Conservation (phyloP, 2,888 invertebrate genomes). For the Leptopilina drosophilae region DNA sequence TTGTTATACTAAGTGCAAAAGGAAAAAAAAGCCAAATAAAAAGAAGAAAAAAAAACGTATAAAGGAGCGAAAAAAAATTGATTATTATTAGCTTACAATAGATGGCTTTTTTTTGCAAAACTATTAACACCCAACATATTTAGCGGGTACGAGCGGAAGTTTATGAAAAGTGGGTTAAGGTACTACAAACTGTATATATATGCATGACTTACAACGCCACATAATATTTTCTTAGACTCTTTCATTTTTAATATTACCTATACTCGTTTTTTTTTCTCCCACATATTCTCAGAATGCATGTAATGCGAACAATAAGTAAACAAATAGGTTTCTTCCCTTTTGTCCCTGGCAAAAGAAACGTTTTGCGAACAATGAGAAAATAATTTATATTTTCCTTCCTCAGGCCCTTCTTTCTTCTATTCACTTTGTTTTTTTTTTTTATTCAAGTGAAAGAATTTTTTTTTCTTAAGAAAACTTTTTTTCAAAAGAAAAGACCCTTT, state of each 20-base stretch:
- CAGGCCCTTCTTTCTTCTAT: too few species aligned
- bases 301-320: too few species aligned
- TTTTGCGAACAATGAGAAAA: too few species aligned
- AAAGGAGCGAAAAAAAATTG: not conserved
- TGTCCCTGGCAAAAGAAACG: too few species aligned
- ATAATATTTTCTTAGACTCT: slow-evolving; percentile 13
- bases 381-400: too few species aligned
- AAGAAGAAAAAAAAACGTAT: not conserved
- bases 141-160: slow-evolving; percentile 36
- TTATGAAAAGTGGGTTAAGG: slow-evolving; percentile 45
- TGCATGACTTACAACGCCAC: slow-evolving; percentile 6
- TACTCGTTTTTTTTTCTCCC: not conserved
- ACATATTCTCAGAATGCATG: too few species aligned
- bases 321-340: too few species aligned
- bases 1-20: not conserved
- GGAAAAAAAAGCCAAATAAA: slow-evolving; percentile 3
- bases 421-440: too few species aligned
- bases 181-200: not conserved
- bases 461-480: too few species aligned
- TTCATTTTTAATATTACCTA: not conserved
- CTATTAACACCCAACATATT: slow-evolving; percentile 3
- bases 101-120: not conserved
- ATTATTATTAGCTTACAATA: slow-evolving; percentile 17
- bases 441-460: too few species aligned
- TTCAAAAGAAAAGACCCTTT: too few species aligned